Evolutionary conservation across 2,113 vertebrate species (phyloP).

Genomic region (Bambusicola thoracicus): DNA sequence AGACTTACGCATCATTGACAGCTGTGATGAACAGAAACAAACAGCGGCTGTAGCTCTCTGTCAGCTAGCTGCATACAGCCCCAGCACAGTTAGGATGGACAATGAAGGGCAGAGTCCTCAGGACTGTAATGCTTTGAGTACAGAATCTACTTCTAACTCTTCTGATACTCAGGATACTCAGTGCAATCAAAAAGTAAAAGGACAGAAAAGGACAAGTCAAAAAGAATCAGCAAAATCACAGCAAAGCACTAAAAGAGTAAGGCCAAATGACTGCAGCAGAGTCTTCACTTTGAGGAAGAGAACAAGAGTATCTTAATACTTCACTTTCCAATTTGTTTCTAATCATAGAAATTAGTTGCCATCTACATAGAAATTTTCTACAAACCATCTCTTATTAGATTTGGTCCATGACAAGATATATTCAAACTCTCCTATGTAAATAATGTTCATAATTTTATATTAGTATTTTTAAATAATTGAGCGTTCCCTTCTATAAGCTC

Average conservation of each 20-base stretch:
- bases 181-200: conserved; percentile 66
- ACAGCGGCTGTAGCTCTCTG: conserved; percentile 94
- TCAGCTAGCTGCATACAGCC: conserved; percentile 88
- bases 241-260: conserved; percentile 78
- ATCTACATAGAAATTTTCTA: background rate
- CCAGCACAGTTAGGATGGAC: conserved; percentile 19
- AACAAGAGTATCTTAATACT: conserved; percentile 80
- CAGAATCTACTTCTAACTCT: background rate
- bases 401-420: background rate
- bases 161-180: conserved; percentile 1
- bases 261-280: conserved; percentile 73
- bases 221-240: conserved; percentile 73
- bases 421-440: conserved; percentile 49
- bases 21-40: conserved; percentile 90
- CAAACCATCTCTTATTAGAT: background rate
- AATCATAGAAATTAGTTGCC: background rate
- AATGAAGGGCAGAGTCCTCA: conserved; percentile 21
- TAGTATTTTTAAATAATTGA: conserved; percentile 63
- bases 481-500: conserved; percentile 30
- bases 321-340: background rate
- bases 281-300: conserved; percentile 84
- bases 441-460: conserved; percentile 67
- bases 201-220: conserved; percentile 81
- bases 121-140: background rate
- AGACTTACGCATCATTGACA: conserved; percentile 73